Conservation (phyloP, 2,888 invertebrate genomes). For the Drosophila infuscata region DNA sequence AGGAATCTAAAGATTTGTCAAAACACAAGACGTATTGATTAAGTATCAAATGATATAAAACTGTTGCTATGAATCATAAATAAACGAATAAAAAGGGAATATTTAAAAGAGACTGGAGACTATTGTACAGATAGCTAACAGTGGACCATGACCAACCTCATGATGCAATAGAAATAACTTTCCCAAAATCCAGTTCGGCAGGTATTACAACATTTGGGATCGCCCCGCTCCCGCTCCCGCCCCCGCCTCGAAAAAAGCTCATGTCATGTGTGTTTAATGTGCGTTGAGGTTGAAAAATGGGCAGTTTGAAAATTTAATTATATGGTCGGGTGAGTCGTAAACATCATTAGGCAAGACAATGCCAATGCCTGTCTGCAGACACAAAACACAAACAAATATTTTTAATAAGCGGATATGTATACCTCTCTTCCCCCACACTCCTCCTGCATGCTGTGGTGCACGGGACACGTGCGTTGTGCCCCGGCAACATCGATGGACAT, state of each 20-base stretch:
- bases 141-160: conserved; percentile 4
- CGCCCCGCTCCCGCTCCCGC: not conserved
- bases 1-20: not conserved
- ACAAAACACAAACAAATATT: conserved; percentile 63
- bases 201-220: not conserved
- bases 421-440: too few species aligned
- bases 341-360: conserved; percentile 64
- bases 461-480: conserved; percentile 57
- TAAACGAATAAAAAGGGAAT: not conserved
- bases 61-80: not conserved
- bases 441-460: not conserved
- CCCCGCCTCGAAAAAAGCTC: not conserved
- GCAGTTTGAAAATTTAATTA: conserved; percentile 66
- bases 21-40: not conserved
- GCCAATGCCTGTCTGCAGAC: conserved; percentile 44
- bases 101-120: not conserved
- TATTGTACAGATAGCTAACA: not conserved
- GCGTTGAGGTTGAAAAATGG: conserved; percentile 45
- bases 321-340: conserved; percentile 63
- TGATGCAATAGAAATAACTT: not conserved
- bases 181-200: not conserved
- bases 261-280: conserved; percentile 40
- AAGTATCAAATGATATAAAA: not conserved
- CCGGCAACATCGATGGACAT: conserved; percentile 53
- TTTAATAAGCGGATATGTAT: conserved; percentile 68